Base-by-base conservation (phyloP, 2,797 vertebrate genomes). In the Galaxias olidus region DNA sequence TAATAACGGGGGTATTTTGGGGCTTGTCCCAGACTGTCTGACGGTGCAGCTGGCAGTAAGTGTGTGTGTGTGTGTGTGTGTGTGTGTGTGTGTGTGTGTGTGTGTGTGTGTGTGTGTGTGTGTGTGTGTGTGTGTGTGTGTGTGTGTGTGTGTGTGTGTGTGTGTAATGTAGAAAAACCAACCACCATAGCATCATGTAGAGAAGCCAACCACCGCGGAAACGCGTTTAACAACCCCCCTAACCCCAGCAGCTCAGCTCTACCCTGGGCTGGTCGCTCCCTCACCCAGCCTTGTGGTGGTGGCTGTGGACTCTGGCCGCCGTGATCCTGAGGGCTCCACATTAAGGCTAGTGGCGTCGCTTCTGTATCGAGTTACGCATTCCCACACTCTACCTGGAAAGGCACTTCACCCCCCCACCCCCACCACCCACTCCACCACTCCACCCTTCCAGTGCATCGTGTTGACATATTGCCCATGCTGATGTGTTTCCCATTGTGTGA, bases 1-100 rank as follows among this genome's bases (percentile, higher is more conserved):
- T 73, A 75, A 83, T 63, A 58, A 71, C 49, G 66, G 14, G 5
- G 17, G 45, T 68, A 58, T 73, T 74, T 78, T 66, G 59, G 74
- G 58, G 55, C 14, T 42, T 13, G 8, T 71, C 70, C 68, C 71
- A 73, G 72, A 50, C 65, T 79, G 71, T 71, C 63, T 72, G n/a
- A 42, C 10, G 53, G 42, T 15, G 14, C 19, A 50, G 30, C 30
- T 30, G 30, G 30, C 30, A 30, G 6, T 6, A 6, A 30, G 30
- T 30, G 30, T 30, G 30, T 30, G 30, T 30, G 30, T 59, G 19
- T 57, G 52, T 46, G 15, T 20, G 15, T 61, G 46, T 61, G 44
- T 60, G 58, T 60, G 58, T 60, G 45, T 60, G 45, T 61, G 18
- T 61, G 59, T 61, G 59, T 48, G 45, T 45, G 17, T 59, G 43